These are phyloP conservation scores for Himalopsyche tibetana DNA, from an alignment of 2,888 invertebrate species.

Conservation along the genomic window DNA sequence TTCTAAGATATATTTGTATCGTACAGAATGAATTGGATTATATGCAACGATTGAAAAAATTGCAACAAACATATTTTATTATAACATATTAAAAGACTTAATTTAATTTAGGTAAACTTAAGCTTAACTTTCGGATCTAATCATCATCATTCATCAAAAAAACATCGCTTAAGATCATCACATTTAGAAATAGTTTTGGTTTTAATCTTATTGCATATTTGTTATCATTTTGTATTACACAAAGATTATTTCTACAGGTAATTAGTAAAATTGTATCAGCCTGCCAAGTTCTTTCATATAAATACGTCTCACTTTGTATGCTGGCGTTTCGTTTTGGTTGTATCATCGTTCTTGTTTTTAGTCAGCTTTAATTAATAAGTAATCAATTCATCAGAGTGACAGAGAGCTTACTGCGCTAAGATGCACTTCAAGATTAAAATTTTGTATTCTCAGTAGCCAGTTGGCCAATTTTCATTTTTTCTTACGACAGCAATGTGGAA, in stretches of 20 bases:
- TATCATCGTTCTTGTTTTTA: neutral
- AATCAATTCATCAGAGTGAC: slow-evolving; percentile 3
- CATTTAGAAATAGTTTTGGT: neutral
- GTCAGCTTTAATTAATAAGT: neutral
- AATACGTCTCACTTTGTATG: neutral
- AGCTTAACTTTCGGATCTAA: too few species aligned
- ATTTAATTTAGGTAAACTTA: too few species aligned
- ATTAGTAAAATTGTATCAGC: neutral
- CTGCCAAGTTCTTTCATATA: neutral
- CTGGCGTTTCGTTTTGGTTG: neutral
- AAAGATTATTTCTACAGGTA: slow-evolving; percentile 2
- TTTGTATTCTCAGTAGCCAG: too few species aligned
- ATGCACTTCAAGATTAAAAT: too few species aligned
- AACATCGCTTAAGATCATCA: neutral
- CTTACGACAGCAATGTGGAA: too few species aligned
- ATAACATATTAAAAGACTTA: too few species aligned
- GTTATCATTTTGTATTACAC: neutral
- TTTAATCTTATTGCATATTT: neutral
- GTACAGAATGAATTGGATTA: too few species aligned
- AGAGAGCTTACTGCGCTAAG: neutral
- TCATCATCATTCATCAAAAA: too few species aligned
- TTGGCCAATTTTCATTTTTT: too few species aligned
- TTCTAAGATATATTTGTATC: too few species aligned
- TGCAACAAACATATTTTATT: too few species aligned
- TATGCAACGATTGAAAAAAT: too few species aligned